Evolutionary conservation across 2,888 invertebrate genomes (phyloP).

Genomic region (Marasmarcha lunaedactyla): DNA sequence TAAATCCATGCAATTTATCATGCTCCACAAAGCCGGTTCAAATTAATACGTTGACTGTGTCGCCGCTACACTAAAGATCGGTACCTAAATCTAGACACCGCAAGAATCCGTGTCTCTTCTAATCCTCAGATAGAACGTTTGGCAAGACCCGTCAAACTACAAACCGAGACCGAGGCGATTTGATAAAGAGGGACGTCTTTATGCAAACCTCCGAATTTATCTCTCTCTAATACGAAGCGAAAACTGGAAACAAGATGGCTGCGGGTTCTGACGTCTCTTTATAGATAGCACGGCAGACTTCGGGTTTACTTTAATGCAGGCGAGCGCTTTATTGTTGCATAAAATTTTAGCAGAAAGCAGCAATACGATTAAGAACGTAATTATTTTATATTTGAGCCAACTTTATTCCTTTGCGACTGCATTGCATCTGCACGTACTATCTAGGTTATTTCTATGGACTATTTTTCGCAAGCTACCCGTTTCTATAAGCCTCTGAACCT

Average conservation of each 20-base stretch:
- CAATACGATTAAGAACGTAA: background rate
- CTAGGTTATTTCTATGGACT: too few species aligned
- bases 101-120: slow-evolving; percentile 27
- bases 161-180: background rate
- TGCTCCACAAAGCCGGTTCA: slow-evolving; percentile 14
- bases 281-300: slow-evolving; percentile 3
- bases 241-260: background rate
- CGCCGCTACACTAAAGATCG: slow-evolving; percentile 50
- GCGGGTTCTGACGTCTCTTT: background rate
- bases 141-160: slow-evolving; percentile 17
- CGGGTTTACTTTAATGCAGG: slow-evolving; percentile 1
- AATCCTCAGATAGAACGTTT: slow-evolving; percentile 51
- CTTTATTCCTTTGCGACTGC: too few species aligned
- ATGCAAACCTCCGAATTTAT: background rate
- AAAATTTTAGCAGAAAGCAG: slow-evolving; percentile 1
- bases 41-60: slow-evolving; percentile 33
- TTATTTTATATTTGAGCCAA: background rate
- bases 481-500: slow-evolving; percentile 11
- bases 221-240: background rate
- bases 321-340: slow-evolving; percentile 1
- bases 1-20: background rate
- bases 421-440: too few species aligned
- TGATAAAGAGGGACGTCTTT: background rate
- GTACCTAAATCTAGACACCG: slow-evolving; percentile 46
- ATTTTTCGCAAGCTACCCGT: too few species aligned